Evolutionary conservation across 2,113 vertebrate genomes (phyloP), one percentile per base, ranked within the genome.

Genomic region (Corydoras sp.): DNA sequence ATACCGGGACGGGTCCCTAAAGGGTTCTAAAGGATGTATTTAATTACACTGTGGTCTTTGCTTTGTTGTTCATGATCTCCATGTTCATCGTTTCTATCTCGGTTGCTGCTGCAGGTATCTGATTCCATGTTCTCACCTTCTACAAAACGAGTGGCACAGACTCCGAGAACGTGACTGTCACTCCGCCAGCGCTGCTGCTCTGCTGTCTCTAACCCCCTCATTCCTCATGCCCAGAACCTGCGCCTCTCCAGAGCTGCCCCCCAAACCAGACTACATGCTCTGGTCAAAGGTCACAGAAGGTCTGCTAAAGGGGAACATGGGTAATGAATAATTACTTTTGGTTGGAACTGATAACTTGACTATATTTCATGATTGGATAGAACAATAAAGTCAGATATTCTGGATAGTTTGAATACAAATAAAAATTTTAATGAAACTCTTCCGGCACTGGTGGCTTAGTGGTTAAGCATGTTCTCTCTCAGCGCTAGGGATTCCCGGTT

Each of bases 61-160:
- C 54, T 6, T 15, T 12, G 3, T 13, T 29, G 7, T 29, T 18
- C 29, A 1, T 70, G 6, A 14, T 14, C 18, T 66, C 29, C n/a
- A 5, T 32, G 9, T 65, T 49, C 10, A 15, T 51, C 14, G 2
- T 43, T 43, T 43, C 7, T 8, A 43, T 13, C 50, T 10, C 15
- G 6, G 56, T 13, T 58, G 1, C 6, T 58, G 18, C 61, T 81
- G 43, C 83, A 98, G 96, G 86, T 99, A 96, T 71, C 86, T 99
- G 80, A 86, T 97, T 77, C 93, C 96, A 0, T 97, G 95, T 79
- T 89, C 85, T 75, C 93, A 95, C 79, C 89, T 97, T 86, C 92
- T 91, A 90, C 69, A 86, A 80, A 93, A 85, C 69, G 92, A 93
- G 75, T 80, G 84, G 8, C 62, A 79, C 5, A 87, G 89, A 65